Base-by-base conservation (phyloP, 2,113 vertebrate species). In the Physeter macrocephalus region DNA sequence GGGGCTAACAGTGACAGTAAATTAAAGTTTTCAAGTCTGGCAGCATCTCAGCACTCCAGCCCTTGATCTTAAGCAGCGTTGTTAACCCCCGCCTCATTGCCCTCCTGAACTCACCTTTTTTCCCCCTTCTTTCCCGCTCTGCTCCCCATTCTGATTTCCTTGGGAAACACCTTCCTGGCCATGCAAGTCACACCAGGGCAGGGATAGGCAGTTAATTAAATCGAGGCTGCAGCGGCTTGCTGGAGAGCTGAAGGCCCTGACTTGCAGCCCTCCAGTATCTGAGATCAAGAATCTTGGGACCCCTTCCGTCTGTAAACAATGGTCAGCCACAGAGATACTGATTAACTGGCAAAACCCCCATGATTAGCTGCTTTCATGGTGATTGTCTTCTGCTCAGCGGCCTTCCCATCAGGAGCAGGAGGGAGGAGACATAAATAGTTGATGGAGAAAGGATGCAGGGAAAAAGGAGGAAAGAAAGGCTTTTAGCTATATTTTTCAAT, bases 1-100 rank as follows among this genome's bases (percentile, higher is more conserved):
- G 98, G 98, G 98, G 98, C 98, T 98, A 98, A 98, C 98, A 98
- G 98, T 98, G 99, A 99, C 98, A 99, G 99, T 99, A 99, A 99
- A 99, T 99, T 99, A 99, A 99, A 99, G 99, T 99, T 99, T 98
- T 98, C 98, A 98, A 99, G 98, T 99, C 98, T 99, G 99, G 98
- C 98, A 98, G 98, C 98, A 98, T 99, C 99, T 98, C 98, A 98
- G 98, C 97, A 97, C 98, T 98, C 98, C 98, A 98, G 98, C 98
- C 98, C 98, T 99, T 99, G 98, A 99, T 99, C 98, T 99, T 98
- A 98, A 98, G 97, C 98, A 99, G 98, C 0, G n/a, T 97, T 98
- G 98, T 99, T 99, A 99, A 99, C 98, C 98, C 98, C 84, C 96
- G 23, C 98, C 98, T 98, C 98, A 98, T 98, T 98, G 98, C 98